Evolutionary conservation across 1,140 invertebrate species (phyloP).

Genomic region (Drosophila saltans): DNA sequence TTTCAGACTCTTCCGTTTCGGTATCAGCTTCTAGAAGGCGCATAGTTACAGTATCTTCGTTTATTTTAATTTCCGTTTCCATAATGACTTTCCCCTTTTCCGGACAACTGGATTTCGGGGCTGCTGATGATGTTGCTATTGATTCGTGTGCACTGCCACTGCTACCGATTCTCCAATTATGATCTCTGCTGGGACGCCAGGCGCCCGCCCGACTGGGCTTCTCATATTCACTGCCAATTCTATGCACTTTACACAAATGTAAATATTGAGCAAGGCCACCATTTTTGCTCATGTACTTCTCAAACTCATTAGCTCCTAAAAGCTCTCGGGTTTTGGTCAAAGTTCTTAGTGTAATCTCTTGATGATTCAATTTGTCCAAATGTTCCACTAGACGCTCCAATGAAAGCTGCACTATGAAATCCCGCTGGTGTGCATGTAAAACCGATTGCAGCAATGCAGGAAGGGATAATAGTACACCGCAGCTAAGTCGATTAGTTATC

Average conservation of each 20-base stretch:
- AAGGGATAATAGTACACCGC: conserved; percentile 87
- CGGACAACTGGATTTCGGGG: conserved; percentile 28
- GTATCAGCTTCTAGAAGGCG: conserved; percentile 89
- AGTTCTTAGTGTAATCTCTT: conserved; percentile 88
- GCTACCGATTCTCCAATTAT: conserved; percentile 52
- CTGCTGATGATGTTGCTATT: conserved; percentile 8
- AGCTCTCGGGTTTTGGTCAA: conserved; percentile 87
- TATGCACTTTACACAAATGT: conserved; percentile 87
- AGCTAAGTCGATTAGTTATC: conserved; percentile 86
- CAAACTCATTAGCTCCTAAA: conserved; percentile 87
- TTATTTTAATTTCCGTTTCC: conserved; percentile 91
- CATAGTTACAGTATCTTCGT: conserved; percentile 91
- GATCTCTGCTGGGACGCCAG: conserved; percentile 61
- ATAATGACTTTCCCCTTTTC: conserved; percentile 87
- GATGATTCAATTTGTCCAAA: conserved; percentile 86
- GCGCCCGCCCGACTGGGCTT: conserved; percentile 49
- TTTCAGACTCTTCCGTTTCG: conserved; percentile 68
- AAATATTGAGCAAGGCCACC: conserved; percentile 87
- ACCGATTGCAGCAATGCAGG: conserved; percentile 86
- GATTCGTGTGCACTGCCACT: neutral
- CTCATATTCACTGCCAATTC: conserved; percentile 59
- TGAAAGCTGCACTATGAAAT: conserved; percentile 82
- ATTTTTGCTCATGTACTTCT: conserved; percentile 83
- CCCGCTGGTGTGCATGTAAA: conserved; percentile 81
- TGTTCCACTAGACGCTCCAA: conserved; percentile 87